A percentile compares a stretch with the other conserved stretches of the same genome.
phyloP scores from a whole-genome alignment of 2,888 invertebrate species.

The Dolichomitus sp. region DNA sequence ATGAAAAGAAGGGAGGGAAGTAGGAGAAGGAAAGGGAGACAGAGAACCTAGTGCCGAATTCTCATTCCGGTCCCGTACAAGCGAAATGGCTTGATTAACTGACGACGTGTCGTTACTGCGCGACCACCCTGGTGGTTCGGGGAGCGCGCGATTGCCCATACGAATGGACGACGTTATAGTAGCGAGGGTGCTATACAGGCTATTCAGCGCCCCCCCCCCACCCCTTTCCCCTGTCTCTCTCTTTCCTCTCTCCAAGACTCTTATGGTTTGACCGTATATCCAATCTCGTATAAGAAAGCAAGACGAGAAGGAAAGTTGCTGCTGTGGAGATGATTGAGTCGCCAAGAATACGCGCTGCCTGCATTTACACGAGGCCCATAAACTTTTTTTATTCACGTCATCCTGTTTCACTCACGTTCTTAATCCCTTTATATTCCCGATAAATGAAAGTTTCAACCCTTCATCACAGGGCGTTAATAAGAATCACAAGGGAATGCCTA shows the following conservation, averaged over 20 bases:
- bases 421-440: slow-evolving; percentile 73
- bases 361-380: slow-evolving; percentile 26
- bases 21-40: slow-evolving; percentile 65
- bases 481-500: not conserved
- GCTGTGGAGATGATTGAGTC: slow-evolving; percentile 54
- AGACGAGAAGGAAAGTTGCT: not conserved
- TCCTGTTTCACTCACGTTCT: slow-evolving; percentile 74
- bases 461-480: slow-evolving; percentile 42
- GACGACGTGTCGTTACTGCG: slow-evolving; percentile 83
- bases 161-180: slow-evolving; percentile 40
- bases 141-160: slow-evolving; percentile 74
- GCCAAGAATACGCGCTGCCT: slow-evolving; percentile 7
- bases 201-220: slow-evolving; percentile 48
- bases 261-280: slow-evolving; percentile 52
- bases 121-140: slow-evolving; percentile 78
- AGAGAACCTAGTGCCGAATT: slow-evolving; percentile 69
- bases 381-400: slow-evolving; percentile 72
- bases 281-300: slow-evolving; percentile 73
- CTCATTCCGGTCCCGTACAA: slow-evolving; percentile 79
- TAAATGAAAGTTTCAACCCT: slow-evolving; percentile 72
- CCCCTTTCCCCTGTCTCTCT: slow-evolving; percentile 11
- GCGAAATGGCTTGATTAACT: slow-evolving; percentile 86
- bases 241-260: slow-evolving; percentile 56
- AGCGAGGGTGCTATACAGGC: slow-evolving; percentile 70
- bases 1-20: slow-evolving; percentile 44